These are phyloP conservation scores for Hirundichthys speculiger DNA, from an alignment of 2,113 vertebrate species.

Conservation along the genomic window DNA sequence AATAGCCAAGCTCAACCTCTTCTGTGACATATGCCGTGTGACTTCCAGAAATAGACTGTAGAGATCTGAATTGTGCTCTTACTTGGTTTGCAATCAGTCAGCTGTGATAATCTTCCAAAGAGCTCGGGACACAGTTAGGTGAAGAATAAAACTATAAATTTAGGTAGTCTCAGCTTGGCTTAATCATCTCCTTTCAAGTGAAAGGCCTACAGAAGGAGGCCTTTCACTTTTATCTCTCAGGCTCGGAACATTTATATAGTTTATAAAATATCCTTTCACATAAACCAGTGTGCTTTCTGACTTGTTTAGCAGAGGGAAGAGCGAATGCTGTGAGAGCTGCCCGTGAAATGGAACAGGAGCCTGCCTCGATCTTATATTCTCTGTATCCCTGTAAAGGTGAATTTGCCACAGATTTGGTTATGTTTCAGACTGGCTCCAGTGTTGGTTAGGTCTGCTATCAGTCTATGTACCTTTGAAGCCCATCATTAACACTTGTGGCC, in stretches of 20 bases:
- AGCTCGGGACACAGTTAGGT: no score
- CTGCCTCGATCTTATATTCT: conserved; percentile 39
- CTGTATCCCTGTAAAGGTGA: conserved; percentile 9
- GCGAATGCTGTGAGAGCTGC: conserved; percentile 7
- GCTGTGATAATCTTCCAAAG: no score
- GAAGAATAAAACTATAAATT: no score
- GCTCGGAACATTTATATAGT: background rate
- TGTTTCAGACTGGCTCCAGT: conserved; percentile 7
- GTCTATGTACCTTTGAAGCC: background rate
- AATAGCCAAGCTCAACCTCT: no score
- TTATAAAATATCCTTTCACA: conserved; percentile 9
- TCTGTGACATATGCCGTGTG: no score
- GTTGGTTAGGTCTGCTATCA: background rate
- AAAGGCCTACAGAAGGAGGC: background rate
- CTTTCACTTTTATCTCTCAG: background rate
- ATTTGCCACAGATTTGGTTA: conserved; percentile 19
- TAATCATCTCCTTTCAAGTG: background rate
- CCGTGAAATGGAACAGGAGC: background rate
- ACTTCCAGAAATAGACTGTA: no score
- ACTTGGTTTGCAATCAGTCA: no score
- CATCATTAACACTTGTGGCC: background rate
- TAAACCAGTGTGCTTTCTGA: background rate
- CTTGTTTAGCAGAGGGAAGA: background rate
- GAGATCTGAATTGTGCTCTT: no score
- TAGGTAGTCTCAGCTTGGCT: no score